Conservation (phyloP, 2,888 invertebrate genomes). For the Caenorhabditis japonica region DNA sequence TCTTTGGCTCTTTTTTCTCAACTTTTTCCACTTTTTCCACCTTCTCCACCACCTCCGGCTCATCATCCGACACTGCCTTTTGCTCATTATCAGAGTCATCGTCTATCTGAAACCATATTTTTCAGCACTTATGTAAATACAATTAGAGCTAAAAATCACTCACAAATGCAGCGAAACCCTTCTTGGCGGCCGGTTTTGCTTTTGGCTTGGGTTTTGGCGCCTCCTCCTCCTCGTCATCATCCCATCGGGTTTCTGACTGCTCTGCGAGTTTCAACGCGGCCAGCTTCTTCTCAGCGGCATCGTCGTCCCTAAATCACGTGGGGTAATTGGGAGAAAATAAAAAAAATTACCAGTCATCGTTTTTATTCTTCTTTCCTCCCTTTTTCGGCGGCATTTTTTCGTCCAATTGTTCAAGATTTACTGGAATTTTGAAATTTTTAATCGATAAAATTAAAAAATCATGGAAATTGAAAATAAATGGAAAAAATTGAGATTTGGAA, state of each 20-base stretch:
- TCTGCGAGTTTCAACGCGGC: constrained; percentile 51
- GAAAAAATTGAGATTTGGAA: too few species aligned
- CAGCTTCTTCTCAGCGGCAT: constrained; percentile 62
- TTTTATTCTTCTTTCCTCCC: constrained; percentile 64
- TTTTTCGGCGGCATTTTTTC: constrained; percentile 69
- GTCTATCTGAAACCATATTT: constrained; percentile 16
- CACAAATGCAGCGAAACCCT: constrained; percentile 53
- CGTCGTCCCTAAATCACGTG: constrained; percentile 66
- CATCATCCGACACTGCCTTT: constrained; percentile 25
- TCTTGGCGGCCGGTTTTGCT: constrained; percentile 38
- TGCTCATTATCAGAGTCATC: constrained; percentile 40
- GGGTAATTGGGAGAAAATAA: background rate
- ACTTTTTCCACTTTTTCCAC: constrained; percentile 21
- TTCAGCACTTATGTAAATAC: background rate
- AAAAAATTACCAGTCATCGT: constrained; percentile 65
- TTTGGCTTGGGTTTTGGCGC: constrained; percentile 42
- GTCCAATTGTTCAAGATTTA: constrained; percentile 9
- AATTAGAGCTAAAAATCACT: background rate
- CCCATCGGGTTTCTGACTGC: constrained; percentile 49
- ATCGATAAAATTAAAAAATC: too few species aligned
- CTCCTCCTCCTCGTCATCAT: constrained; percentile 55
- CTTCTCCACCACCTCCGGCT: constrained; percentile 46
- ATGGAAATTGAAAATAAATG: too few species aligned
- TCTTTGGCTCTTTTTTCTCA: constrained; percentile 48
- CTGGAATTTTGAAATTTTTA: too few species aligned